Evolutionary conservation across 2,113 vertebrate species (phyloP).

Genomic region (Aramus guarauna): DNA sequence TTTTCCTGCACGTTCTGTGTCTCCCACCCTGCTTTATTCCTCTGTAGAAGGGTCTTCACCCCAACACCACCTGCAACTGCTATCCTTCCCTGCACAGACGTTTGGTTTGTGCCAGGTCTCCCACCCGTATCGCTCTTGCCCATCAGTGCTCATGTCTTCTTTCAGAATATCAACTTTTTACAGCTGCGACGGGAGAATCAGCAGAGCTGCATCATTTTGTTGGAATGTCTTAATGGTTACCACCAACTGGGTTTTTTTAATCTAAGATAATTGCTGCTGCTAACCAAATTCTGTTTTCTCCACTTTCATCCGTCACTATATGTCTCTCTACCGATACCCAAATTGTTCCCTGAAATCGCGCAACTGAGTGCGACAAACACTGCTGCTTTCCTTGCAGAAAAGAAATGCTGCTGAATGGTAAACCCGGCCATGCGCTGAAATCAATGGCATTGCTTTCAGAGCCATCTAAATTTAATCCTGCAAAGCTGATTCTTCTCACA

Average conservation of each 20-base stretch:
- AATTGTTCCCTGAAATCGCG: rapidly evolving
- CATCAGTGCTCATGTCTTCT: neutral
- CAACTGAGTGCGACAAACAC: neutral
- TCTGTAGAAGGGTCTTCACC: neutral
- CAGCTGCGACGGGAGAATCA: neutral
- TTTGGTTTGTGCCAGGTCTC: neutral
- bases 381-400: neutral
- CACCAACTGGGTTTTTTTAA: neutral
- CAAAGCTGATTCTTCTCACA: neutral
- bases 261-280: neutral
- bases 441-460: neutral
- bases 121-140: neutral
- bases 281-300: neutral
- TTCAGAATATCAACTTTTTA: neutral
- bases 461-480: neutral
- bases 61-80: neutral
- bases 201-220: neutral
- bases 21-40: neutral
- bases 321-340: neutral
- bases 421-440: neutral
- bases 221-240: neutral
- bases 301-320: neutral
- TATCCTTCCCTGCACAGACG: neutral
- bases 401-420: neutral
- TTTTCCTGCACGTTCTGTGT: neutral